Conservation (phyloP, 37 sponge, comb jelly and placozoan species). For the Crambe crambe region DNA sequence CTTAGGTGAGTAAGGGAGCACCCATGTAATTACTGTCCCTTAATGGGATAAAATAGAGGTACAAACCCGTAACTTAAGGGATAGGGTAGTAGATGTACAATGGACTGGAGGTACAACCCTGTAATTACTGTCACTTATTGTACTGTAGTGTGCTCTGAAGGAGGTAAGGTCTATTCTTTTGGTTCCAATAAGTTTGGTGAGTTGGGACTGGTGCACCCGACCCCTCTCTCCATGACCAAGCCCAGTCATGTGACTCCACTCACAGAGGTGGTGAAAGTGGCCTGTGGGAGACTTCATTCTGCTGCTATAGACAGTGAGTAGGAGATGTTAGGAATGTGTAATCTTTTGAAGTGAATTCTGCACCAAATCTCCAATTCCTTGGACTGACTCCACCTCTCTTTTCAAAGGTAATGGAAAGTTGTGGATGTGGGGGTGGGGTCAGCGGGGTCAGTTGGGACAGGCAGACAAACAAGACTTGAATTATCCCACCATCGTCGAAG, state of each 20-base stretch:
- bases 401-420: conserved; percentile 47
- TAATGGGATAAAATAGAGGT: no score
- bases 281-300: conserved; percentile 73
- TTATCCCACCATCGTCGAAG: conserved; percentile 46
- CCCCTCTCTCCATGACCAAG: conserved; percentile 10
- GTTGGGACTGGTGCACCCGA: conserved; percentile 71
- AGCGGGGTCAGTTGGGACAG: conserved; percentile 75
- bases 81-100: no score
- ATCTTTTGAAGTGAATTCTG: neutral
- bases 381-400: neutral
- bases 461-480: conserved; percentile 36
- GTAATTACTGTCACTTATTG: neutral
- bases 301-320: conserved; percentile 63
- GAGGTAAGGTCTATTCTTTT: conserved; percentile 34
- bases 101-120: conserved; percentile 8
- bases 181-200: conserved; percentile 75
- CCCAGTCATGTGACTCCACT: conserved; percentile 30
- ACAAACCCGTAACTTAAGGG: no score
- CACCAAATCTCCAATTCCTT: neutral
- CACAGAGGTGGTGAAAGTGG: conserved; percentile 18
- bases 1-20: conserved; percentile 48
- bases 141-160: conserved; percentile 39
- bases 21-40: neutral
- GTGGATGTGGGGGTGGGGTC: conserved; percentile 82
- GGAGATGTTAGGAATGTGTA: neutral